Conservation (phyloP, 2,888 invertebrate genomes). For the Ophion slaviceki region DNA sequence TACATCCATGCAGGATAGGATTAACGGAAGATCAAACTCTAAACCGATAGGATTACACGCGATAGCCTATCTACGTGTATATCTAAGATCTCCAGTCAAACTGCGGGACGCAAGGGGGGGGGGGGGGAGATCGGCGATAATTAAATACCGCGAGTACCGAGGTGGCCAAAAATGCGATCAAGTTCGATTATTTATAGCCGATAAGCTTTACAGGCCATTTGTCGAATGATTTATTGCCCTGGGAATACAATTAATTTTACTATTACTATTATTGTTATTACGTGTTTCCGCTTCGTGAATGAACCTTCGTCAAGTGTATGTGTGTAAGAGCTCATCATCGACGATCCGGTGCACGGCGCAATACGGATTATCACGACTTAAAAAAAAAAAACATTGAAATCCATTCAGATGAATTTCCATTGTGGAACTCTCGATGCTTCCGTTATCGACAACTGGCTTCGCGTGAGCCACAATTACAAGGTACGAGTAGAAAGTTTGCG, state of each 20-base stretch:
- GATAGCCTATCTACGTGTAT: conserved; percentile 18
- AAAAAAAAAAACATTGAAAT: too few relatives aligned
- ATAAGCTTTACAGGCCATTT: conserved; percentile 31
- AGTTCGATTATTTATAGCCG: conserved; percentile 40
- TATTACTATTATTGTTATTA: neutral
- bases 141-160: conserved; percentile 35
- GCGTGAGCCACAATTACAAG: too few relatives aligned
- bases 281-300: neutral
- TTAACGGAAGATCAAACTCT: conserved; percentile 38
- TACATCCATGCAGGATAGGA: conserved; percentile 19
- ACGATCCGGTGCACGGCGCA: too few relatives aligned
- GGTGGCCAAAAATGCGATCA: conserved; percentile 19
- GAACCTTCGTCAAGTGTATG: neutral
- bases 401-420: too few relatives aligned
- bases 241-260: neutral
- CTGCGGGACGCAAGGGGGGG: neutral
- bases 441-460: too few relatives aligned
- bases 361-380: too few relatives aligned
- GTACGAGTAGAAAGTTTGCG: too few relatives aligned
- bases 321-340: too few relatives aligned
- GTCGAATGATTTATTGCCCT: neutral
- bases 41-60: conserved; percentile 2
- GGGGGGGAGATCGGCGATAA: conserved; percentile 26
- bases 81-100: neutral
- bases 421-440: too few relatives aligned